Percentiles rank a stretch among this genome's conserved stretches.
Evolutionary conservation across 2,888 invertebrate genomes (phyloP).

Genomic region (Ypsolopha scabrella): DNA sequence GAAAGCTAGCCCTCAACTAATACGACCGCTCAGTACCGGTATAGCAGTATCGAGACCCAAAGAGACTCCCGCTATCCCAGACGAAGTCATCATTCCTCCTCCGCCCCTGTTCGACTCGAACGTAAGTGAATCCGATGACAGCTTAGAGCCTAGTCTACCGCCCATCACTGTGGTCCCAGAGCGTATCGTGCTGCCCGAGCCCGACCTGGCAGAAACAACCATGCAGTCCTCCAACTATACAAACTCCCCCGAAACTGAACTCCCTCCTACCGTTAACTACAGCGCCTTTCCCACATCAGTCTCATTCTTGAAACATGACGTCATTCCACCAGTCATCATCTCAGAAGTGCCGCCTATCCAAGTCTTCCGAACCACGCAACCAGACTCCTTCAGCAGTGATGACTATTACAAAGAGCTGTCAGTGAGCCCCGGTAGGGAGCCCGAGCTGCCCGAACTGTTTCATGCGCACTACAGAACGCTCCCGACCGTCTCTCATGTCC

Average conservation of each 20-base stretch:
- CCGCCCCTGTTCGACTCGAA: conserved; percentile 59
- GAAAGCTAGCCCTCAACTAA: conserved; percentile 48
- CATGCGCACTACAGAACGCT: conserved; percentile 58
- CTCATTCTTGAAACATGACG: conserved; percentile 4
- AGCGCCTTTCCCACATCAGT: conserved; percentile 40
- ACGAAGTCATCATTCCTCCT: conserved; percentile 61
- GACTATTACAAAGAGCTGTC: conserved; percentile 42
- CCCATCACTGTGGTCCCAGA: conserved; percentile 53
- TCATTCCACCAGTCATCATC: conserved; percentile 20
- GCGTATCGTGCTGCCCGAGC: conserved; percentile 47
- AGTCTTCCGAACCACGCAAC: conserved; percentile 39
- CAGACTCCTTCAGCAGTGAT: conserved; percentile 24
- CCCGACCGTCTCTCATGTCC: conserved; percentile 58
- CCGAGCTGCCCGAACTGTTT: conserved; percentile 46
- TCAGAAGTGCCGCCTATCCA: conserved; percentile 50
- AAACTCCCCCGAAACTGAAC: conserved; percentile 48
- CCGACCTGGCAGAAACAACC: conserved; percentile 54
- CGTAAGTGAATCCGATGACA: conserved; percentile 45
- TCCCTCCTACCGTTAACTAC: conserved; percentile 61
- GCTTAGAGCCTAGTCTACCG: conserved; percentile 29
- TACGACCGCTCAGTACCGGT: conserved; percentile 13
- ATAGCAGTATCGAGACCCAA: conserved; percentile 15
- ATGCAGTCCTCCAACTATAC: conserved; percentile 56
- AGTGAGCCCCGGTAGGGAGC: conserved; percentile 43
- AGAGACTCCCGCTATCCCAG: conserved; percentile 35